Percentiles rank a stretch among this genome's conserved stretches.
phyloP scores from a whole-genome alignment of 1,140 invertebrate genomes.

The Diplogasteroides magnus region DNA sequence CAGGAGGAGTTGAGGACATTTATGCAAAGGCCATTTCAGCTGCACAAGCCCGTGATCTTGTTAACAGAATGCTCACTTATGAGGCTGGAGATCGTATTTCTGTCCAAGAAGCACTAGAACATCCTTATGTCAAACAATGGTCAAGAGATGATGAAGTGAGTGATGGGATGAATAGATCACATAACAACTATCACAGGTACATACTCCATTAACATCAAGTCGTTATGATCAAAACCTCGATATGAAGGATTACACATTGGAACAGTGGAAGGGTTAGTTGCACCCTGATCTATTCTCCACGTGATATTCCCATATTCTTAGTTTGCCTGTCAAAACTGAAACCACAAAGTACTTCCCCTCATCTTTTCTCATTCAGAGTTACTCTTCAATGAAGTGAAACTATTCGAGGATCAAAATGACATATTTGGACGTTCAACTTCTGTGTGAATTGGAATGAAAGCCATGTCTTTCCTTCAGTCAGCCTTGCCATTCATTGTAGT shows the following conservation, averaged over 20 bases:
- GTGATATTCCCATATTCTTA: neutral
- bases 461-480: too few relatives aligned
- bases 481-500: too few relatives aligned
- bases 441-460: too few relatives aligned
- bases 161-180: neutral
- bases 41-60: constrained; percentile 9
- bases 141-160: neutral
- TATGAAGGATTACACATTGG: constrained; percentile 9
- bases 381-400: constrained; percentile 22
- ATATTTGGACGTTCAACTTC: too few relatives aligned
- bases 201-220: neutral
- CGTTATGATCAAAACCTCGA: constrained; percentile 14
- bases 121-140: constrained; percentile 22
- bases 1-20: too few relatives aligned
- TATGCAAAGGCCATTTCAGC: constrained; percentile 15
- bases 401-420: constrained; percentile 10
- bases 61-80: constrained; percentile 15
- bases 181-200: neutral
- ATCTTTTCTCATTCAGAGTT: neutral
- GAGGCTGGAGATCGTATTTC: constrained; percentile 18
- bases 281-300: neutral
- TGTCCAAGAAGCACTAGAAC: constrained; percentile 13
- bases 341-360: neutral
- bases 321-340: neutral
- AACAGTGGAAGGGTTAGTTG: constrained; percentile 13